Evolutionary conservation across 1,140 invertebrate species (phyloP).

Genomic region (Panulirus ornatus): DNA sequence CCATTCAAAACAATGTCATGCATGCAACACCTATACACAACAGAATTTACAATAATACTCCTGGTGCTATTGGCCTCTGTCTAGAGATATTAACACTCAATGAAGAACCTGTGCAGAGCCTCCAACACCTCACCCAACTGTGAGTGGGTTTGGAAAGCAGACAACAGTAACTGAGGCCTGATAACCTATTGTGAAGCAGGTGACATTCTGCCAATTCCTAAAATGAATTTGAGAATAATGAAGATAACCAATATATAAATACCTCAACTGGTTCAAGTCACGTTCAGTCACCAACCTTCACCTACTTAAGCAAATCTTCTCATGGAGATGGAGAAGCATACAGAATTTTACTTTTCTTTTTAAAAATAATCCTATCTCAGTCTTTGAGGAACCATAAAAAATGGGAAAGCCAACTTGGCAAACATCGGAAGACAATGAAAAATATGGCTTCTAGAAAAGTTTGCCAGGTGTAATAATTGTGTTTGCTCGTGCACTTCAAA

Average conservation of each 20-base stretch:
- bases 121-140: not conserved
- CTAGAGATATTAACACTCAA: conserved; percentile 33
- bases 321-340: not conserved
- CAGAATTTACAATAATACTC: conserved; percentile 62
- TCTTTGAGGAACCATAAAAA: conserved; percentile 38
- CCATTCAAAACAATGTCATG: conserved; percentile 72
- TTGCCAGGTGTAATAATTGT: conserved; percentile 47
- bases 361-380: not conserved
- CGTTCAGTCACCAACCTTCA: not conserved
- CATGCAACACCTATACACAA: conserved; percentile 72
- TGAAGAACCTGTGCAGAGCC: conserved; percentile 25
- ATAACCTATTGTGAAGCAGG: conserved; percentile 1
- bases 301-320: conserved; percentile 8
- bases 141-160: not conserved
- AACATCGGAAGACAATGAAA: conserved; percentile 66
- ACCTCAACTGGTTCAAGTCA: not conserved
- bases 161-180: not conserved
- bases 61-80: conserved; percentile 48
- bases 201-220: not conserved
- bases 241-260: not conserved
- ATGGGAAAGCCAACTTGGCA: conserved; percentile 15
- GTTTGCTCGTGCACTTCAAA: conserved; percentile 57
- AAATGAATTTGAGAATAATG: not conserved
- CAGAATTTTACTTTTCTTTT: not conserved
- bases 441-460: conserved; percentile 26